phyloP scores from a whole-genome alignment of 2,113 vertebrate species.

The Gorsachius goisagi region DNA sequence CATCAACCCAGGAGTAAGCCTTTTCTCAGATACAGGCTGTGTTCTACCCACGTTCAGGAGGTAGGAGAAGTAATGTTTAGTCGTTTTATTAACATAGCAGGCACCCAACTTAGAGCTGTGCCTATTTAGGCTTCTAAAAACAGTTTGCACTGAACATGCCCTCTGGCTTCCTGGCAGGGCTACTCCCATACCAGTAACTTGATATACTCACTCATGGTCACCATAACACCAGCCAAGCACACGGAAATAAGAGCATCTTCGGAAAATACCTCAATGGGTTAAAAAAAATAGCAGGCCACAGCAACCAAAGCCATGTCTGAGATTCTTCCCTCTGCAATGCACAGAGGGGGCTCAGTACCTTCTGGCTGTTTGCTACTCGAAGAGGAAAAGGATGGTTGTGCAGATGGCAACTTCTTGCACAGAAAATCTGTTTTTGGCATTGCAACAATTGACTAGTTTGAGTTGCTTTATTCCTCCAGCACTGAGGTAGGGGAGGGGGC shows the following conservation, averaged over 20 bases:
- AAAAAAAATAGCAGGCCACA: conserved; percentile 14
- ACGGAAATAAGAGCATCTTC: conserved; percentile 47
- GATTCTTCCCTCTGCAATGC: neutral
- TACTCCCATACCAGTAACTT: conserved; percentile 53
- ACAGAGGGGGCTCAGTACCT: neutral
- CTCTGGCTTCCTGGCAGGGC: conserved; percentile 45
- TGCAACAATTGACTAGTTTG: neutral
- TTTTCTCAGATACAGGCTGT: neutral
- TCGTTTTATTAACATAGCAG: conserved; percentile 43
- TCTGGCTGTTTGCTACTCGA: neutral
- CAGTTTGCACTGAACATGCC: conserved; percentile 35
- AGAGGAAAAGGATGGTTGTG: neutral
- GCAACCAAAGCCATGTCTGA: neutral
- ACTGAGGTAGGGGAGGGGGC: neutral
- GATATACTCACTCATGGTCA: conserved; percentile 26
- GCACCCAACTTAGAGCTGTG: conserved; percentile 17
- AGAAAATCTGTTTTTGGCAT: neutral
- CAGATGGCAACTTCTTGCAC: neutral
- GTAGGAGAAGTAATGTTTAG: neutral
- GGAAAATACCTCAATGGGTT: conserved; percentile 42
- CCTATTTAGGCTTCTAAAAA: conserved; percentile 48
- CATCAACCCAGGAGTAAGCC: neutral
- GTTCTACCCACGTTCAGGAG: neutral
- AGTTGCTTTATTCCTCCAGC: neutral
- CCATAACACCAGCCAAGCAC: conserved; percentile 54